Base-by-base conservation (phyloP, 2,888 invertebrate species). In the Cremastobaeus sp. region DNA sequence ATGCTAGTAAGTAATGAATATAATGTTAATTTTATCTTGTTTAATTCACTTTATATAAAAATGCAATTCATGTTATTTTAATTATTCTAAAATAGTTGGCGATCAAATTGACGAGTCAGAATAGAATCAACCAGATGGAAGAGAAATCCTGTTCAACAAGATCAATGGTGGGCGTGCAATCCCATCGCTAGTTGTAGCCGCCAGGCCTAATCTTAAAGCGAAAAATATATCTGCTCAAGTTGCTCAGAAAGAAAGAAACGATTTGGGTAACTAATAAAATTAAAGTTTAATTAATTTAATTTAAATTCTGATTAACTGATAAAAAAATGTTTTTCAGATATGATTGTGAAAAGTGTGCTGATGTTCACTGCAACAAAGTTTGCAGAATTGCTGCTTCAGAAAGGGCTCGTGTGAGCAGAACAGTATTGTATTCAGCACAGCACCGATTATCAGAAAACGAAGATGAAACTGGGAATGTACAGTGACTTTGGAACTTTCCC, bases 351-450 rank as follows among this genome's bases (percentile, higher is more conserved):
- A 86, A 90, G 92, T 0, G 94, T 95, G 2, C 88, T 96, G 9
- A 94, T 95, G 91, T 92, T 93, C 83, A 92, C 93, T 0, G 93
- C 95, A 0, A 93, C 94, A 76, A 95, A 95, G 88, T 95, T 96
- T 83, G 95, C 95, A 0, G 96, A 96, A 88, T 96, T 96, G 95
- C 90, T 96, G 50, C 94, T 96, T 66, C 95, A 96, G 83, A 94
- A 95, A 84, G 96, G 96, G 0, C 85, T 96, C 0, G 91, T 96
- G 1, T 90, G 93, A 28, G 92, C 94, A 0, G 95, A 95, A 82
- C 96, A 96, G 84, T 91, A 90, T 85, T 96, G 96, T 82, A 89
- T 90, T 0, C 88, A 92, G 52, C 95, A 96, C 84, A 80, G 81
- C 18, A 84, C 79, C 15, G 74, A 76, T 2, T 82, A 82, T 35